Evolutionary conservation across 2,113 vertebrate species (phyloP).

Genomic region (Leptodactylus fuscus): DNA sequence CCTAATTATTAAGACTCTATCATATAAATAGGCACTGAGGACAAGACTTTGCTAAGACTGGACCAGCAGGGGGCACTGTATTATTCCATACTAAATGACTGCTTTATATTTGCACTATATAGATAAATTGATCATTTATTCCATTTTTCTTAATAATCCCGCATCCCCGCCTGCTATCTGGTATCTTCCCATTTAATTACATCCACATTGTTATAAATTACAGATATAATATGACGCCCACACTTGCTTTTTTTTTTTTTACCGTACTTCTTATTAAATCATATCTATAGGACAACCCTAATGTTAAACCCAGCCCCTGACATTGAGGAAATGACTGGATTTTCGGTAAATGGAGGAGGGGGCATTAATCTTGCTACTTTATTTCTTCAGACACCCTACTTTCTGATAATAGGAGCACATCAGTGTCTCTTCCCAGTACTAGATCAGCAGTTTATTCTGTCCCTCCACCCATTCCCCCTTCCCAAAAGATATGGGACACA

Average conservation of each 20-base stretch:
- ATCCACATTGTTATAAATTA: background rate
- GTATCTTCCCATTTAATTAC: background rate
- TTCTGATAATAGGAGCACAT: background rate
- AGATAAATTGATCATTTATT: background rate
- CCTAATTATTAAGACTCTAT: too few relatives aligned
- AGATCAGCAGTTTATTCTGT: conserved; percentile 63
- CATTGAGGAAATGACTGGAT: background rate
- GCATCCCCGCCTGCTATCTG: background rate
- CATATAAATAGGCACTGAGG: background rate
- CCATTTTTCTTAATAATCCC: background rate
- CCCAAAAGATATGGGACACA: conserved; percentile 63
- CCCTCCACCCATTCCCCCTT: conserved; percentile 20
- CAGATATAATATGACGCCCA: background rate
- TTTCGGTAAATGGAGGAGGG: background rate
- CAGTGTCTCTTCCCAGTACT: conserved; percentile 48
- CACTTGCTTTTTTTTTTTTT: background rate
- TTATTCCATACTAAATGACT: background rate
- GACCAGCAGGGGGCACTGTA: background rate
- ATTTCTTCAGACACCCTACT: background rate
- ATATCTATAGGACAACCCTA: background rate
- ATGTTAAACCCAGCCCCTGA: background rate
- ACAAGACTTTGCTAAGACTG: background rate
- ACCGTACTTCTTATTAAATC: conserved; percentile 13
- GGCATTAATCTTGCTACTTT: background rate
- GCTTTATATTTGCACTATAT: background rate